These are phyloP conservation scores for Cynaeus angustus DNA, from an alignment of 2,888 invertebrate species.

Conservation along the genomic window DNA sequence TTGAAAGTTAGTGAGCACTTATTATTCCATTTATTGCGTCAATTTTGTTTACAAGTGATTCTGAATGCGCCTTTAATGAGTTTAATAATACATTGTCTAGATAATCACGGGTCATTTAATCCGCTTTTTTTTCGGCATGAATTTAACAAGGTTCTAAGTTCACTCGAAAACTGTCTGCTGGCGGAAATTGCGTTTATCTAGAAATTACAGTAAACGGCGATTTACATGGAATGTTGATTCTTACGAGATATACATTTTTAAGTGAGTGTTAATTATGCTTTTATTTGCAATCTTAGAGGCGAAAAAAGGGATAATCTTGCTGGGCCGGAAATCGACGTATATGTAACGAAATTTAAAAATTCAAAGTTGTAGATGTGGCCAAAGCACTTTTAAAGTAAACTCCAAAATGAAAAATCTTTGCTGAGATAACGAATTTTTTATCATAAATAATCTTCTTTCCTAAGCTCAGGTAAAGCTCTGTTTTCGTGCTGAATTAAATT, in stretches of 20 bases:
- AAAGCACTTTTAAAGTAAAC: too few relatives aligned
- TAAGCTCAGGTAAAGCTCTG: neutral
- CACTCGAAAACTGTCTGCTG: conserved; percentile 16
- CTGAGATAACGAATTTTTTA: too few relatives aligned
- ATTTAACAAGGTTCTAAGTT: conserved; percentile 39
- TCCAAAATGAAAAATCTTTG: too few relatives aligned
- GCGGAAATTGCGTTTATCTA: conserved; percentile 33
- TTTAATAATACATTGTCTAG: conserved; percentile 41
- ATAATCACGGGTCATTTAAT: conserved; percentile 46
- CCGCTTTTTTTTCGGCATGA: conserved; percentile 19
- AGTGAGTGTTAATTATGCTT: conserved; percentile 31
- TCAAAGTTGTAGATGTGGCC: too few relatives aligned
- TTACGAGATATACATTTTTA: conserved; percentile 15
- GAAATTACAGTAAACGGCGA: conserved; percentile 3
- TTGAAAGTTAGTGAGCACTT: conserved; percentile 19
- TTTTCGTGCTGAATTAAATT: neutral
- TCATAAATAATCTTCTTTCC: neutral
- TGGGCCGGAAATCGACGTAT: too few relatives aligned
- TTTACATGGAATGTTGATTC: conserved; percentile 27
- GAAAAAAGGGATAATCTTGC: conserved; percentile 11
- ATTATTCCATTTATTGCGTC: conserved; percentile 43
- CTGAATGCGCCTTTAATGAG: conserved; percentile 40
- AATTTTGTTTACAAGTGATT: conserved; percentile 50
- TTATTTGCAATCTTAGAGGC: conserved; percentile 15
- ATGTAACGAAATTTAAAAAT: too few relatives aligned